Evolutionary conservation across 1,140 invertebrate genomes (phyloP).

Genomic region (Temnothorax longispinosus): DNA sequence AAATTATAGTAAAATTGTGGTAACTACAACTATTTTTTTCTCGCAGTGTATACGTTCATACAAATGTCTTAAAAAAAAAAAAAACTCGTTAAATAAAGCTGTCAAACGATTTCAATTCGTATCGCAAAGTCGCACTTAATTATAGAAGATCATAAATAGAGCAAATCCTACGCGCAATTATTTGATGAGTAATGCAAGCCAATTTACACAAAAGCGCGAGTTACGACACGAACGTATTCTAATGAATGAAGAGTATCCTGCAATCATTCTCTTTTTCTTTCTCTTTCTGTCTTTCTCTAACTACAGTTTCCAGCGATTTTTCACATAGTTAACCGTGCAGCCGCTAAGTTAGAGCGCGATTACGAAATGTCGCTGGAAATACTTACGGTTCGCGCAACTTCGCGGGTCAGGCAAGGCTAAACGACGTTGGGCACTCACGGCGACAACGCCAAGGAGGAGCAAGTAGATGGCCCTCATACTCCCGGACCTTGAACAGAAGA

Average conservation of each 20-base stretch:
- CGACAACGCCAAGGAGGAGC: constrained; percentile 89
- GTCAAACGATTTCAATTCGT: background rate
- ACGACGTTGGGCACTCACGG: constrained; percentile 92
- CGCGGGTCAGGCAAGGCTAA: constrained; percentile 94
- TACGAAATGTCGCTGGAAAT: constrained; percentile 46
- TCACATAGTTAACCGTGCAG: background rate
- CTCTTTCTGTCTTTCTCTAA: background rate
- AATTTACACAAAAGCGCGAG: background rate
- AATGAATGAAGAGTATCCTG: constrained; percentile 13
- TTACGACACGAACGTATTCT: constrained; percentile 5
- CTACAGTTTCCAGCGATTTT: constrained; percentile 10
- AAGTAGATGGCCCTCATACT: constrained; percentile 86
- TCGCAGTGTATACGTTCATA: too few species aligned
- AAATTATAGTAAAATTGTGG: too few species aligned
- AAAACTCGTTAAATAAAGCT: background rate
- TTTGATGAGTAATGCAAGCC: background rate
- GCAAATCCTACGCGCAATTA: background rate
- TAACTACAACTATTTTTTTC: too few species aligned
- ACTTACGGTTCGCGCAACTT: constrained; percentile 95
- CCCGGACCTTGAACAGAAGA: constrained; percentile 68
- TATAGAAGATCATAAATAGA: background rate
- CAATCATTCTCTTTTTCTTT: background rate
- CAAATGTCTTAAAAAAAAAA: background rate
- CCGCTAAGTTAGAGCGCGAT: background rate
- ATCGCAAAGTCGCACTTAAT: background rate